Evolutionary conservation across 2,888 invertebrate genomes (phyloP).

Genomic region (Plebejus anna): DNA sequence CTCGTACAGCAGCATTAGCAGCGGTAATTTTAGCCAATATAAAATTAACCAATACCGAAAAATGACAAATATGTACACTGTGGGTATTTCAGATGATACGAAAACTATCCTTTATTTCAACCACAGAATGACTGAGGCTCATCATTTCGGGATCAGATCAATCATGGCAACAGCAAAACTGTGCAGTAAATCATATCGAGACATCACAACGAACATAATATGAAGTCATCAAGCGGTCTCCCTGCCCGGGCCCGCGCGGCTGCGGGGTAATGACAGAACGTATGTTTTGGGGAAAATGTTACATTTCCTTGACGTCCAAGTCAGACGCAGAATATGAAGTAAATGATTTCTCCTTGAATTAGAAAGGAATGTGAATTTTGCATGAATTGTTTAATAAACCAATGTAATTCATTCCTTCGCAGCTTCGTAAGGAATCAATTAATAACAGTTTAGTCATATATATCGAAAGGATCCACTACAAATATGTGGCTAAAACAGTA

Average conservation of each 20-base stretch:
- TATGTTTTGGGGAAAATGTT: background rate
- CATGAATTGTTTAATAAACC: background rate
- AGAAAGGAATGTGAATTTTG: background rate
- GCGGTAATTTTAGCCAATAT: too few species aligned
- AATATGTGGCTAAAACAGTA: background rate
- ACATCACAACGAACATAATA: conserved; percentile 7
- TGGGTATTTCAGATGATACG: too few species aligned
- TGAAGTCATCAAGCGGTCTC: conserved; percentile 1
- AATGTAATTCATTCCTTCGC: too few species aligned
- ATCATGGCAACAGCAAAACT: conserved; percentile 10
- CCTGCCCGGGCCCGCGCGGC: background rate
- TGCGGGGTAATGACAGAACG: background rate
- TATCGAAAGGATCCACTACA: background rate
- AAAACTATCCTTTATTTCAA: too few species aligned
- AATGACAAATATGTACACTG: too few species aligned
- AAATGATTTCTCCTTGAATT: background rate
- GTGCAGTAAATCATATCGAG: background rate
- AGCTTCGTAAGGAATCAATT: too few species aligned
- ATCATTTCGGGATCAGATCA: conserved; percentile 5
- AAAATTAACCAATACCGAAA: too few species aligned
- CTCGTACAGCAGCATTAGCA: too few species aligned
- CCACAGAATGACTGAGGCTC: background rate
- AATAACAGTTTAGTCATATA: background rate
- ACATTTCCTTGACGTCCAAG: background rate
- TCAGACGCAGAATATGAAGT: background rate